Base-by-base conservation (phyloP, 2,113 vertebrate genomes). In the Zapus hudsonius region DNA sequence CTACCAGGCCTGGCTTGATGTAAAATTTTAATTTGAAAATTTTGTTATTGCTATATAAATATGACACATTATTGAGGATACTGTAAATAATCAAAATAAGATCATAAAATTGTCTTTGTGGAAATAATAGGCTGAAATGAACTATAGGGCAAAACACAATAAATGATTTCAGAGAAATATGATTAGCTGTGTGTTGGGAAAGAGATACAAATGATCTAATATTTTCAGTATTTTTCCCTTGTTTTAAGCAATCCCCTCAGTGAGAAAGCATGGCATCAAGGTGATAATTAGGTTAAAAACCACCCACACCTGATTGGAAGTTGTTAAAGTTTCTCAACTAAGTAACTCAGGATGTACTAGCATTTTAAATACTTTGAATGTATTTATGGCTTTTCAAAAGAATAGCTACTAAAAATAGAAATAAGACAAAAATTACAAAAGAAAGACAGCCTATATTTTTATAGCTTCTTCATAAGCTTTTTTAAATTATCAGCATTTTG, bases 71-170 rank as follows among this genome's bases (percentile, higher is more conserved):
- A 69, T 78, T 89, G 78, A 55, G 57, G 3, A n/a, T 75, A 44
- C 0, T 52, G 33, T 64, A 83, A 79, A 87, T 64, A 29, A 73
- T 47, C 90, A 80, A 94, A 91, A 40, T 84, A 59, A 76, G 55
- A 66, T 89, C 17, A 70, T 52, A 61, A 64, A 15, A 0, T 27
- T 36, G 17, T 5, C 11, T 75, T 93, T 80, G 36, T 87, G 27
- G 88, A 7, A 92, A 38, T 81, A 86, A 87, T 2, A 79, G 15
- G 47, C 9, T 70, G 12, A 84, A 87, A 78, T 78, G 27, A 85
- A 93, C 5, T 4, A 52, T 52, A 3, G 2, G 1, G 1, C 16
- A 64, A 81, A 93, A 3, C n/a, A n/a, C n/a, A n/a, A n/a, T n/a
- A 74, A 92, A 25, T 75, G 8, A 91, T 63, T 81, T 44, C 72